A percentile compares a stretch with the other conserved stretches of the same genome.
Conservation (phyloP, 2,113 vertebrate genomes). For the Carollia perspicillata region DNA sequence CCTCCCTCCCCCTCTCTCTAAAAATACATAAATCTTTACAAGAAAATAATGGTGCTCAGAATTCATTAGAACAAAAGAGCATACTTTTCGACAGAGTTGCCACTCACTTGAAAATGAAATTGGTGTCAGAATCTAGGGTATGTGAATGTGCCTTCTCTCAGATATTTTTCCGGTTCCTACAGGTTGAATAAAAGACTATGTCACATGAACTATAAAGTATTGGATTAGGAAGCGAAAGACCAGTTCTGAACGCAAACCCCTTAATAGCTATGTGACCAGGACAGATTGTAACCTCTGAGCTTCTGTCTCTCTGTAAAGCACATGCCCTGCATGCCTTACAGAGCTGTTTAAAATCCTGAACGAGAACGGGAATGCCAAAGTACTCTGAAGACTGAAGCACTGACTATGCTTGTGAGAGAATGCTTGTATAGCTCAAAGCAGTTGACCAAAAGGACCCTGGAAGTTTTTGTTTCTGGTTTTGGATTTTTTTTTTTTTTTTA, state of each 20-base stretch:
- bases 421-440: not conserved
- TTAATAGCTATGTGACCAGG: not conserved
- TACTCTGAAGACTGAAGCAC: constrained; percentile 5
- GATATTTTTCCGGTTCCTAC: not conserved
- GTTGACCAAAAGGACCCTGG: not conserved
- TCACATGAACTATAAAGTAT: constrained; percentile 11
- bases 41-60: not conserved
- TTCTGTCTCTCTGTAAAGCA: constrained; percentile 54
- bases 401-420: not conserved
- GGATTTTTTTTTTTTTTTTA: not conserved
- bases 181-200: constrained; percentile 37
- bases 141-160: not conserved
- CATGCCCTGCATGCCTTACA: not conserved
- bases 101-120: constrained; percentile 42
- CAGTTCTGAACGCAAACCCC: constrained; percentile 1
- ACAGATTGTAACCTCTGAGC: not conserved
- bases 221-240: constrained; percentile 39
- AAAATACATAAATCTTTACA: too few species aligned
- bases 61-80: constrained; percentile 5
- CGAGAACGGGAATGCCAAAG: constrained; percentile 37
- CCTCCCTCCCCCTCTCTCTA: too few species aligned
- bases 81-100: not conserved
- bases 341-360: constrained; percentile 55
- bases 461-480: not conserved
- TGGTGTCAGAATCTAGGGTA: not conserved